Base-by-base conservation (phyloP, 2,797 vertebrate species). In the Tympanoctomys barrerae region DNA sequence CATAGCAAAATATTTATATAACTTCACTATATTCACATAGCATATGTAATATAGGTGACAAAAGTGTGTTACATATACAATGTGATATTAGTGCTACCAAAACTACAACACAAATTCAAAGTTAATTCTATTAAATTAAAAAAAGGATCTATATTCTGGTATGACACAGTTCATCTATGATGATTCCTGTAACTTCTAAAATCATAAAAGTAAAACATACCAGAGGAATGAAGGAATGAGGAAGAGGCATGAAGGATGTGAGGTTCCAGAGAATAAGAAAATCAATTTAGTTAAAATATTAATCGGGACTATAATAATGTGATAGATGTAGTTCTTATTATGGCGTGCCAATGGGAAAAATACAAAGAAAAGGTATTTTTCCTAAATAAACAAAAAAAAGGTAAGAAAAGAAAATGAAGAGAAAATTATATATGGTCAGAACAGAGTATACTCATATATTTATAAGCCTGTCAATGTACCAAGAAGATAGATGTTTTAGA, bases 261-360 rank as follows among this genome's bases (percentile, higher is more conserved):
- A 54, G 10, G 68, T 77, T 26, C 77, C 68, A 84, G 36, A 83
- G n/a, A 7, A 14, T 31, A 79, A 94, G 57, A 8, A 83, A 28
- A 94, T 57, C 49, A 26, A 52, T 59, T 91, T 88, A 68, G 49
- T 46, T 79, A 86, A 87, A 88, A 49, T 87, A 7, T 9, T 81
- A 64, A 70, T 83, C 70, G 39, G 78, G 11, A 80, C 33, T 26
- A 73, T 75, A 91, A 57, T 52, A 71, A 78, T 22, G 42, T 66
- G 26, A 83, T 31, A 49, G 13, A 33, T 24, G 49, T 81, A 28
- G 59, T 79, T 80, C 1, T 85, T 62, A 39, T 77, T 77, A 24
- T 70, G 49, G 0, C 80, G 10, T 6, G 14, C 7, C 42, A 70
- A 42, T 92, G 31, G 85, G 10, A 68, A 86, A 83, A 68, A 68